These are phyloP conservation scores for Psylliodes chrysocephalus DNA, from an alignment of 2,888 invertebrate species.

Conservation along the genomic window DNA sequence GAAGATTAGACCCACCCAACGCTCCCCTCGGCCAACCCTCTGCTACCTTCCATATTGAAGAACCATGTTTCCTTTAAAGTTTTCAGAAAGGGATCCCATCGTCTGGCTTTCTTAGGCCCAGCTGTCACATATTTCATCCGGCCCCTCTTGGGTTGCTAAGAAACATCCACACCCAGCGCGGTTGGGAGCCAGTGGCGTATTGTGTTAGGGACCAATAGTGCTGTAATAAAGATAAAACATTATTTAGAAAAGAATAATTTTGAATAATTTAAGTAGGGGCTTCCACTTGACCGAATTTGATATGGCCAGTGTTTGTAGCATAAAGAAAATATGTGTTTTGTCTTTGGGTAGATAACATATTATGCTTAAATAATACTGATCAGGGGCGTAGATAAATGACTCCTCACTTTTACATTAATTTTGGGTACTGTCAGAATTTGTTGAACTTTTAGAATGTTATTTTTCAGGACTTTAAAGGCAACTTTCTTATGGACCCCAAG, in stretches of 20 bases:
- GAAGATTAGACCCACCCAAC: neutral
- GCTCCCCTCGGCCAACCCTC: neutral
- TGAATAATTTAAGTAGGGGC: constrained; percentile 5
- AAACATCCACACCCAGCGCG: constrained; percentile 28
- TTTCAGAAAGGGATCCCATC: constrained; percentile 38
- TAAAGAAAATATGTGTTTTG: neutral
- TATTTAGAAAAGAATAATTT: constrained; percentile 4
- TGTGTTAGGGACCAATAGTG: constrained; percentile 3
- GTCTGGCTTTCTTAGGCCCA: constrained; percentile 39
- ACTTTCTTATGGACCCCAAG: too few species aligned
- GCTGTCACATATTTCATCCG: constrained; percentile 47
- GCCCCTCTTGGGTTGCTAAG: constrained; percentile 44
- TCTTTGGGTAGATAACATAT: too few species aligned
- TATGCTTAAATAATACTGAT: too few species aligned
- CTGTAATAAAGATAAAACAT: constrained; percentile 15
- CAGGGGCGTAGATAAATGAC: too few species aligned
- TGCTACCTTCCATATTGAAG: constrained; percentile 40
- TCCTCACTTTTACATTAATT: too few species aligned
- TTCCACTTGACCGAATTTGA: constrained; percentile 10
- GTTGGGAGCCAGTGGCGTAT: constrained; percentile 21
- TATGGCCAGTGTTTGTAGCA: neutral
- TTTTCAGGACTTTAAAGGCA: too few species aligned
- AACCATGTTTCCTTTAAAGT: constrained; percentile 39
- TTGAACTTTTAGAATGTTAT: too few species aligned
- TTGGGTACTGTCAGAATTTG: too few species aligned